Percentiles rank a stretch among this genome's conserved stretches.
These are phyloP conservation scores for Callyntrura guangdongensis DNA, from an alignment of 2,888 invertebrate genomes.

Conservation along the genomic window DNA sequence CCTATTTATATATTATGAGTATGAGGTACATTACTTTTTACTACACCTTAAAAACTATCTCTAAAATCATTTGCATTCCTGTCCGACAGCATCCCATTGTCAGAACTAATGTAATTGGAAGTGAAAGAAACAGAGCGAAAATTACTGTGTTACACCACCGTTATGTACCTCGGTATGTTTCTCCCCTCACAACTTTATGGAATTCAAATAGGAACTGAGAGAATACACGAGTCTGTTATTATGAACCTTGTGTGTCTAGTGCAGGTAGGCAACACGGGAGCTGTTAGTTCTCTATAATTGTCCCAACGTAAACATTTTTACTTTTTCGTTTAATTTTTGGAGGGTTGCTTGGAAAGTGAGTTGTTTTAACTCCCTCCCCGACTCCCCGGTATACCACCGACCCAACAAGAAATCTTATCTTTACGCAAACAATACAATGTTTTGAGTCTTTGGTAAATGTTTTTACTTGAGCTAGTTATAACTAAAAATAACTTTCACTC, in stretches of 20 bases:
- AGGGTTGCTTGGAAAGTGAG: slow-evolving; percentile 20
- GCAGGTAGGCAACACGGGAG: background rate
- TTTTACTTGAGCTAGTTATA: slow-evolving; percentile 25
- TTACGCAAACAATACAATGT: slow-evolving; percentile 18
- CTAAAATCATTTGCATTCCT: slow-evolving; percentile 33
- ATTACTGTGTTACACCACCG: background rate
- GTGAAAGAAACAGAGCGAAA: slow-evolving; percentile 23
- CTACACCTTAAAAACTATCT: background rate
- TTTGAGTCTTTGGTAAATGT: background rate
- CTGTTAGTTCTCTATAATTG: background rate
- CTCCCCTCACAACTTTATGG: too few relatives aligned
- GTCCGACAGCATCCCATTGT: slow-evolving; percentile 13
- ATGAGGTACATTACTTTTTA: background rate
- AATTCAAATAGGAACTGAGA: background rate
- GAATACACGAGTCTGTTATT: background rate
- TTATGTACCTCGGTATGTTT: background rate
- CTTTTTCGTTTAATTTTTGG: slow-evolving; percentile 12
- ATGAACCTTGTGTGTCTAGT: background rate
- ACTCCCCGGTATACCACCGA: slow-evolving; percentile 1
- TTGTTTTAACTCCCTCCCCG: background rate
- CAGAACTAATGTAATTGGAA: slow-evolving; percentile 14
- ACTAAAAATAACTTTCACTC: slow-evolving; percentile 62
- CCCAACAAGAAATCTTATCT: slow-evolving; percentile 23
- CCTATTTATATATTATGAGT: background rate
- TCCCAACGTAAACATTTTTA: slow-evolving; percentile 31